Evolutionary conservation across 2,888 invertebrate genomes (phyloP), one percentile per base, ranked within the genome.

Genomic region (Zonitis immaculata): DNA sequence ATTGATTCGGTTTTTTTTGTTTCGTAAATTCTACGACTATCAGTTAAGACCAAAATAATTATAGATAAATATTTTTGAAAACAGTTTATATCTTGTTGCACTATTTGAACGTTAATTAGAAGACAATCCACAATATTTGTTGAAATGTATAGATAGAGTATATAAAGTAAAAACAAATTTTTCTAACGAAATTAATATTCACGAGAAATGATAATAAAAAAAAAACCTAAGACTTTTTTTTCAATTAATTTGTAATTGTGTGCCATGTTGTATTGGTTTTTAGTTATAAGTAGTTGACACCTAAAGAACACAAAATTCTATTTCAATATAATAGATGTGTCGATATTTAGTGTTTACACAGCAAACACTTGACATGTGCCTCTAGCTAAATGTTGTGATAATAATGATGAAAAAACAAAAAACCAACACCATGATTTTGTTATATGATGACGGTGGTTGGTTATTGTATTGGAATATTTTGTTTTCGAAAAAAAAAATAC

Each of bases 1-100:
- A 39, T n/a, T 39, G 39, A 39, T 39, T 39, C 20, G 20, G 39
- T 39, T 39, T 39, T n/a, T 11, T 52, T n/a, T n/a, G n/a, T n/a
- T n/a, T n/a, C n/a, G 46, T 56, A 42, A 42, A 52, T 50, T 47
- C 28, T 47, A 48, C 30, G 30, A n/a, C n/a, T n/a, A 22, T 42
- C 22, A 54, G 9, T 54, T 50, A 50, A 30, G 26, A 49, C 49
- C 49, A 51, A 56, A 47, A 53, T 28, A 42, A 51, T 56, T 3
- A 55, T 60, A 58, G 14, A 35, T 8, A 32, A 32, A 32, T 32
- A 32, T 32, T 60, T 62, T 58, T 59, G 57, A 59, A 53, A 59
- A 28, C 51, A 9, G 30, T 62, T 57, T 53, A 53, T 53, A 30
- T 52, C 54, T 52, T 54, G 59, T 62, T 60, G 60, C 62, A 60